Evolutionary conservation across 2,888 invertebrate species (phyloP), one percentile per base, ranked within the genome.

Genomic region (Euplagia quadripunctaria): DNA sequence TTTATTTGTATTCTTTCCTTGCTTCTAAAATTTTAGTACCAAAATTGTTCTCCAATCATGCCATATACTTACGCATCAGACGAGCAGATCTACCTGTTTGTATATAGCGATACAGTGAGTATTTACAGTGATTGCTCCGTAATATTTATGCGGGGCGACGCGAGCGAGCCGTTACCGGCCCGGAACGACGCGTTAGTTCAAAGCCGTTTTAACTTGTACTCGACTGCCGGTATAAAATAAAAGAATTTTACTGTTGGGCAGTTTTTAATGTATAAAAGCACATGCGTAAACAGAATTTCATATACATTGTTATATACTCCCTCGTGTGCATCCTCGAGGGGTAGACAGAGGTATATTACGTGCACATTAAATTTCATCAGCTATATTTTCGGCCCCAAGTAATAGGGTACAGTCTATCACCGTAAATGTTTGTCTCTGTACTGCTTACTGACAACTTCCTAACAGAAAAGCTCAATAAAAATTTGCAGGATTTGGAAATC

Each of bases 101-200:
- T 87, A 85, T 88, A 67, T 63, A 72, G 63, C 68, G 89, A 86
- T 86, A 85, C 81, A 83, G 85, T 71, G 75, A 86, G 86, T 90
- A 90, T 91, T 92, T 91, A 90, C 90, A 89, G 89, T 89, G 93
- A 94, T 92, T 92, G 92, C 90, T 87, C 82, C 82, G 87, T 89
- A 84, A 89, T 91, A 88, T 93, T 91, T 92, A 91, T 90, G 89
- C 89, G 82, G 82, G 80, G 88, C 85, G 87, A 86, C 86, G 85
- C 82, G 69, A 64, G 85, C 82, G 69, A 64, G 31, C 83, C 86
- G 79, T 85, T 88, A 87, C 85, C 86, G 85, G 85, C 84, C 86
- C 80, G 87, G 82, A 79, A 80, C 83, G 81, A 72, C 79, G 79
- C 85, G 87, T 89, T 87, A 86, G 84, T 86, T 67, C 67, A 72